Evolutionary conservation across 2,888 invertebrate species (phyloP).

Genomic region (Oasisia sp.): DNA sequence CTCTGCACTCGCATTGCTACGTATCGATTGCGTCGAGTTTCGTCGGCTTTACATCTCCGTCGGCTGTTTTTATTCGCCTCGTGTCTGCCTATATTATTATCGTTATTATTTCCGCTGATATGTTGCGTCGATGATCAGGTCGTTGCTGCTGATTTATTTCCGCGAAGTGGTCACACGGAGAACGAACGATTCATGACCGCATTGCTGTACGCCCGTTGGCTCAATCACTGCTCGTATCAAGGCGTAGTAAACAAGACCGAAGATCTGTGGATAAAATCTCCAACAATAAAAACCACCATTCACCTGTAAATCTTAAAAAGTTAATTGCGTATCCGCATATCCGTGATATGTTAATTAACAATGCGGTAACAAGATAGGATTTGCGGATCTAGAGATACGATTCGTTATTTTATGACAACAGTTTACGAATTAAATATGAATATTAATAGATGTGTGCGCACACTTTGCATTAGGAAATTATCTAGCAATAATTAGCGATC

Average conservation of each 20-base stretch:
- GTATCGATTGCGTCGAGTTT: background rate
- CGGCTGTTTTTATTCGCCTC: background rate
- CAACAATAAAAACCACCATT: background rate
- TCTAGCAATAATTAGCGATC: background rate
- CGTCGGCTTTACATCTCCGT: background rate
- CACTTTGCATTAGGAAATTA: background rate
- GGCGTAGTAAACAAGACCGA: background rate
- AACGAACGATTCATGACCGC: background rate
- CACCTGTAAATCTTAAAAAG: background rate
- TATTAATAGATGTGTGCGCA: background rate
- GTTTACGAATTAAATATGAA: background rate
- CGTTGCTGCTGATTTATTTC: background rate
- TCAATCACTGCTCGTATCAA: background rate
- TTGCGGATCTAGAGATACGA: background rate
- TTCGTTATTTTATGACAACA: background rate
- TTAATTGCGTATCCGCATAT: background rate
- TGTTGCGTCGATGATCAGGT: background rate
- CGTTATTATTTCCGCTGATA: conserved; percentile 2
- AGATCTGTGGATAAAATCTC: background rate
- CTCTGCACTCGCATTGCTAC: background rate
- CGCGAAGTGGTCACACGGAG: background rate
- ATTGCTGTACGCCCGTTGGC: background rate
- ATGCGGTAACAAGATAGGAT: no score
- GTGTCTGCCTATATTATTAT: background rate
- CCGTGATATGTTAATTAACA: background rate